Conservation (phyloP, 1,140 invertebrate genomes). For the Eueides isabella region DNA sequence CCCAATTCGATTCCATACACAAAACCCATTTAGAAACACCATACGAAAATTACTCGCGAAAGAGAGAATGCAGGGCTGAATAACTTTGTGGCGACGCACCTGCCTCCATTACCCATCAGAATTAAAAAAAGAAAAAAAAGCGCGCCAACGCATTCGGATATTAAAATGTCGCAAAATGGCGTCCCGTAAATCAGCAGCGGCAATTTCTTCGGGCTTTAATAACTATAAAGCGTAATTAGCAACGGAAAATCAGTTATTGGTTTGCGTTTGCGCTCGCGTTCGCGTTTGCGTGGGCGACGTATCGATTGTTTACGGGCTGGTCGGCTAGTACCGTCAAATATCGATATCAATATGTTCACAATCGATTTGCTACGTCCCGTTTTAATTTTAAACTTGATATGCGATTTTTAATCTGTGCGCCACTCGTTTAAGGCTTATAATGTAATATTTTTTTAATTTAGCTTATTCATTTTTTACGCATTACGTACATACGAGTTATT, state of each 20-base stretch:
- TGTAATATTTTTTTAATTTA: not conserved
- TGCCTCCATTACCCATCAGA: conserved; percentile 65
- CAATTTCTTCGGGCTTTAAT: conserved; percentile 74
- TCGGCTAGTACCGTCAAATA: conserved; percentile 43
- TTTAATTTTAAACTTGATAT: conserved; percentile 38
- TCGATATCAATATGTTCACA: conserved; percentile 52
- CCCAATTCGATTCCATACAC: conserved; percentile 56
- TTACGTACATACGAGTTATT: not conserved
- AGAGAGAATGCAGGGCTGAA: conserved; percentile 60
- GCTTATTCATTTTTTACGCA: not conserved
- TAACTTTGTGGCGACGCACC: conserved; percentile 69
- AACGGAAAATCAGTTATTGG: conserved; percentile 68
- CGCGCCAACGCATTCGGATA: conserved; percentile 63
- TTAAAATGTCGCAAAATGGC: conserved; percentile 78
- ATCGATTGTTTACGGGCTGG: conserved; percentile 68
- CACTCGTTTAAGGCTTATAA: not conserved
- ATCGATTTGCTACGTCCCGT: conserved; percentile 62
- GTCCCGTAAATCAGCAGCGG: conserved; percentile 70
- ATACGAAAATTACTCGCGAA: conserved; percentile 62
- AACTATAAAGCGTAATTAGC: conserved; percentile 79
- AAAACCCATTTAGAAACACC: conserved; percentile 60
- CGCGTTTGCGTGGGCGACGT: conserved; percentile 42
- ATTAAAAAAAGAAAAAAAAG: conserved; percentile 65
- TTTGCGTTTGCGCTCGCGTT: conserved; percentile 32
- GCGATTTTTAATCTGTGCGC: conserved; percentile 42